phyloP scores from a whole-genome alignment of 1,140 invertebrate genomes.

The Drosophila baimaii region DNA sequence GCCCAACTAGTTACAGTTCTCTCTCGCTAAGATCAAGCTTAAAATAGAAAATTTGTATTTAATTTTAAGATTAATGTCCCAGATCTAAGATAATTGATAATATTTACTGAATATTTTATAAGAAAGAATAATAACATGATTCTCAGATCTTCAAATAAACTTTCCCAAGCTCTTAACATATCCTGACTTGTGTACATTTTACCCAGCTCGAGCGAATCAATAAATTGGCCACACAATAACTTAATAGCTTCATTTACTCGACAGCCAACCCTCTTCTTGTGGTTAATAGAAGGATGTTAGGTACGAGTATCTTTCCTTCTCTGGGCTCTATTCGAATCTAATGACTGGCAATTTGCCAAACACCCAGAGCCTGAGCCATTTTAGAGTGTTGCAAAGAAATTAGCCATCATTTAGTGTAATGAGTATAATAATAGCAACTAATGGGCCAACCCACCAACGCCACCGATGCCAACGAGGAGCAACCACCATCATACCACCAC shows the following conservation, averaged over 20 bases:
- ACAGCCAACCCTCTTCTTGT: conserved; percentile 12
- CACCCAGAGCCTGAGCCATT: conserved; percentile 54
- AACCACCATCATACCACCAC: conserved; percentile 5
- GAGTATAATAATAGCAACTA: conserved; percentile 79
- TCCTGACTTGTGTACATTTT: neutral
- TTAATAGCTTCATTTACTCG: conserved; percentile 25
- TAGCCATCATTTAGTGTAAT: conserved; percentile 78
- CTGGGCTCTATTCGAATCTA: conserved; percentile 35
- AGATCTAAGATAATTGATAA: too few species aligned
- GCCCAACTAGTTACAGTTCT: too few species aligned
- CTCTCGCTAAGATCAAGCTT: too few species aligned
- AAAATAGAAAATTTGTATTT: too few species aligned
- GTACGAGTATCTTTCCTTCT: conserved; percentile 9
- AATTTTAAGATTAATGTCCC: too few species aligned
- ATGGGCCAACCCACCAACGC: conserved; percentile 40
- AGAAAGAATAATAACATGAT: neutral
- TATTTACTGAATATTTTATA: neutral
- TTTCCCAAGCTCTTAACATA: too few species aligned
- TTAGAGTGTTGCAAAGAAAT: conserved; percentile 81
- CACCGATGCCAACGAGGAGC: neutral
- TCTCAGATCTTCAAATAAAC: neutral
- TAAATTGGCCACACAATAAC: conserved; percentile 29
- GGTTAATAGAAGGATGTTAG: conserved; percentile 15
- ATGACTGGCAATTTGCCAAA: conserved; percentile 72
- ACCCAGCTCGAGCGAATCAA: conserved; percentile 18